A percentile compares a stretch with the other conserved stretches of the same genome.
phyloP scores from a whole-genome alignment of 2,888 invertebrate genomes.

The Crossocerus cetratus region DNA sequence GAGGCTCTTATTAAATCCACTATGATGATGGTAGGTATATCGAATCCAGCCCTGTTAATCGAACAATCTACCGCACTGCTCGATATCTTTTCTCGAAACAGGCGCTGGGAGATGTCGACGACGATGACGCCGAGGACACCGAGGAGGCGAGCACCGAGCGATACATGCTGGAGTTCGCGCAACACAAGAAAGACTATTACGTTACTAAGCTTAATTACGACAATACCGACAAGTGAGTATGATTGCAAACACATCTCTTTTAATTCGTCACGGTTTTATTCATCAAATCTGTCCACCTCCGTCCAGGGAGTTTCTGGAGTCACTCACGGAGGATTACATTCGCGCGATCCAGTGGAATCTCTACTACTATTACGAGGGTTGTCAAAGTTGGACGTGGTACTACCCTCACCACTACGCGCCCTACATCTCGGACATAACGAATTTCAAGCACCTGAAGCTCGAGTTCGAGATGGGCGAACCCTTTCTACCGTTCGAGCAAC shows the following conservation, averaged over 20 bases:
- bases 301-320: slow-evolving; percentile 85
- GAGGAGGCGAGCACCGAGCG: slow-evolving; percentile 67
- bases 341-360: slow-evolving; percentile 97
- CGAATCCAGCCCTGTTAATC: slow-evolving; percentile 10
- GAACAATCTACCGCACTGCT: slow-evolving; percentile 3
- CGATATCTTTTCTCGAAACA: slow-evolving; percentile 37
- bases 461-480: slow-evolving; percentile 91
- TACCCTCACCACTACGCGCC: slow-evolving; percentile 99
- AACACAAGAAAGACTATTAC: slow-evolving; percentile 95
- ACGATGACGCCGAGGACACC: slow-evolving; percentile 63
- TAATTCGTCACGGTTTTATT: no score
- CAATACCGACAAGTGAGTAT: slow-evolving; percentile 88
- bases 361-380: slow-evolving; percentile 97
- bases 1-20: slow-evolving; percentile 82
- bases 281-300: no score
- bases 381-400: slow-evolving; percentile 98
- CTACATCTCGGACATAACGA: slow-evolving; percentile 94
- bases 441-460: slow-evolving; percentile 87
- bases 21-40: slow-evolving; percentile 79
- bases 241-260: slow-evolving; percentile 55
- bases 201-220: slow-evolving; percentile 90
- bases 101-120: slow-evolving; percentile 58
- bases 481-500: slow-evolving; percentile 94
- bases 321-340: slow-evolving; percentile 93
- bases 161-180: slow-evolving; percentile 86